Evolutionary conservation across 2,888 invertebrate species (phyloP), one percentile per base, ranked within the genome.

Genomic region (Leuctra nigra): DNA sequence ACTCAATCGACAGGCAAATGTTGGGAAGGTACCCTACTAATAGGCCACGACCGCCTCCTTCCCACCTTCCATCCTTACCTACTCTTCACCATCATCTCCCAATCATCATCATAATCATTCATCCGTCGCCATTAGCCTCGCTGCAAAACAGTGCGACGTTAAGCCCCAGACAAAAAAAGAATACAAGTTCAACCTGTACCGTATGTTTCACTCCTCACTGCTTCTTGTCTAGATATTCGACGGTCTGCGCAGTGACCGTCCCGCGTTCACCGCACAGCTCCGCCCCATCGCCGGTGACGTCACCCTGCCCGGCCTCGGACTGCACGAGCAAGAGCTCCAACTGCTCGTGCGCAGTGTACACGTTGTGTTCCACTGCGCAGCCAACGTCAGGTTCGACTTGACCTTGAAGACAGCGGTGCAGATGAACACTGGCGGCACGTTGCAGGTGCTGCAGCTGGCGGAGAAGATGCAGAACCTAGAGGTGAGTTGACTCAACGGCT

Each of bases 341-440:
- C 73, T 74, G 63, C 66, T 91, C 2, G 72, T 75, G 18, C 79
- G 87, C 0, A 82, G 87, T 60, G 83, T 91, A 0, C 75, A 88
- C 53, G 81, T 95, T 36, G 85, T 98, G 13, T 88, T 91, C 68
- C 97, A 98, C 67, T 81, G 83, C 46, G 83, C 83, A 2, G 83
- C 83, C 16, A 82, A 82, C 7, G 77, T 73, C 65, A 80, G 84
- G 64, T 94, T 98, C 68, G 96, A 98, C 70, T 97, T 96, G 70
- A 82, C 86, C 18, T 75, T 99, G 53, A 90, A 89, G 68, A 84
- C 83, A 62, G 94, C 97, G 1, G 88, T 97, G 7, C 75, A 93
- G 54, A 77, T 98, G 72, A 98, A 98, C 72, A 89, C 94, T 0
- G 78, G 92, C 56, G 97, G 94, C 33, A 94, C 95, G 0, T 87